These are phyloP conservation scores for Tenthredo livida DNA, from an alignment of 2,888 invertebrate species.

Conservation along the genomic window DNA sequence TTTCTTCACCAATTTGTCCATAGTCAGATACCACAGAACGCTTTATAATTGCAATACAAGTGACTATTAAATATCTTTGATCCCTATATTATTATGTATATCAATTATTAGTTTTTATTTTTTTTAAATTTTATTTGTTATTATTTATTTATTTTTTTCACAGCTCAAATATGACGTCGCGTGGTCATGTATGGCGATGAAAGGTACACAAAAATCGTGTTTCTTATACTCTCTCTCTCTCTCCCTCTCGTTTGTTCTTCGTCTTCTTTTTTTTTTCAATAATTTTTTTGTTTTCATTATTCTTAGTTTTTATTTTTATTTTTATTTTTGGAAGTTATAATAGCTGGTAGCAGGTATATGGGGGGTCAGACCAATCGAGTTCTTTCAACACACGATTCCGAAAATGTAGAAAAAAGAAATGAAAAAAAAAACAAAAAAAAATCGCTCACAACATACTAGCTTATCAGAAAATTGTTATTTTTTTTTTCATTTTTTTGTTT, in stretches of 20 bases:
- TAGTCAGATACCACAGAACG: slow-evolving; percentile 17
- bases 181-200: neutral
- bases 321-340: neutral
- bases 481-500: neutral
- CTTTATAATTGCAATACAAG: slow-evolving; percentile 8
- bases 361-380: neutral
- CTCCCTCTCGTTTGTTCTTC: neutral
- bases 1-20: neutral
- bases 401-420: neutral
- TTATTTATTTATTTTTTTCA: neutral
- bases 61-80: slow-evolving; percentile 3
- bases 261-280: neutral
- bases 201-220: neutral
- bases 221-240: neutral
- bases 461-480: neutral
- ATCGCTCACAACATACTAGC: neutral
- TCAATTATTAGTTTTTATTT: neutral
- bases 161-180: neutral
- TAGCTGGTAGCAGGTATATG: neutral
- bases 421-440: neutral
- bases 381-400: neutral
- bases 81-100: neutral
- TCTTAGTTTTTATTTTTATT: neutral
- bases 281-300: neutral
- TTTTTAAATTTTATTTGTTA: neutral